phyloP scores from a whole-genome alignment of 2,113 vertebrate genomes.

The Zeus faber region DNA sequence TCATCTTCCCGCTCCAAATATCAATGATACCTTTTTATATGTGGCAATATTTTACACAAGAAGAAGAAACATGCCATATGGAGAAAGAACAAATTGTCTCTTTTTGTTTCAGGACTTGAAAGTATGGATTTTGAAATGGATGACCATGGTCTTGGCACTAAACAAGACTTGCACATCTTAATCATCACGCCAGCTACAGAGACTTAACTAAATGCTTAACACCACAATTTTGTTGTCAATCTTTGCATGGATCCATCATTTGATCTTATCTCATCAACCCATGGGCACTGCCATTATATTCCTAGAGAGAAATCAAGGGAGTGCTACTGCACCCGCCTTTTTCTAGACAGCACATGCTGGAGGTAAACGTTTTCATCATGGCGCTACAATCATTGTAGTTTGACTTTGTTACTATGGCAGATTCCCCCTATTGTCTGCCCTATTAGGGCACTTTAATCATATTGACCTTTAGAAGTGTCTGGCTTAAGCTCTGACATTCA shows the following conservation, averaged over 20 bases:
- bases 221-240: too few relatives aligned
- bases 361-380: constrained; percentile 23
- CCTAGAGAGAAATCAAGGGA: constrained; percentile 5
- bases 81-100: too few relatives aligned
- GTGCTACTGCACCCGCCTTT: background rate
- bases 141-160: too few relatives aligned
- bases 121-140: too few relatives aligned
- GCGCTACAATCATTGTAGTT: constrained; percentile 26
- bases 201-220: background rate
- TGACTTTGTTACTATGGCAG: constrained; percentile 25
- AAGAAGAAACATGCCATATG: constrained; percentile 21
- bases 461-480: constrained; percentile 54
- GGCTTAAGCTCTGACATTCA: constrained; percentile 42
- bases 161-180: too few relatives aligned
- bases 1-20: constrained; percentile 60
- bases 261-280: constrained; percentile 9
- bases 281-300: background rate
- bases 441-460: constrained; percentile 53
- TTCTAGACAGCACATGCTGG: background rate
- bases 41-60: constrained; percentile 47
- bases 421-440: constrained; percentile 32
- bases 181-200: too few relatives aligned
- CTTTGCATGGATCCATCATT: background rate
- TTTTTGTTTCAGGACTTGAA: too few relatives aligned
- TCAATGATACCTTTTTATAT: too few relatives aligned